Conservation (phyloP, 37 sponge, comb jelly and placozoan genomes). For the Crambe crambe region DNA sequence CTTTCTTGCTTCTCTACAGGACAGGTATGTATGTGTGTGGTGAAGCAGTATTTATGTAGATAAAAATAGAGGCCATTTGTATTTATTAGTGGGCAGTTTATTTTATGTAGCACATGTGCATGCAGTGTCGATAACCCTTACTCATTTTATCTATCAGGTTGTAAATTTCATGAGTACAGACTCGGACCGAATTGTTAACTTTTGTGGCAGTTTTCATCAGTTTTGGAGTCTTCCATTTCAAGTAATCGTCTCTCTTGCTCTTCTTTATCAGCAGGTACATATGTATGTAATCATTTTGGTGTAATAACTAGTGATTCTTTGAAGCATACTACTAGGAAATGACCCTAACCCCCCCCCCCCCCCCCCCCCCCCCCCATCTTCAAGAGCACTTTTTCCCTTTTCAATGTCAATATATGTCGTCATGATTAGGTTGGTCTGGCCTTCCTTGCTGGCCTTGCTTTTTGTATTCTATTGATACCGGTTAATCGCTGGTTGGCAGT, state of each 20-base stretch:
- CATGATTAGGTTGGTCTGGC: slow-evolving; percentile 82
- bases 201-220: slow-evolving; percentile 87
- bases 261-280: slow-evolving; percentile 85
- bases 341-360: neutral
- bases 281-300: neutral
- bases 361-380: neutral
- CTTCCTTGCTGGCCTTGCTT: slow-evolving; percentile 87
- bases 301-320: neutral
- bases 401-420: neutral
- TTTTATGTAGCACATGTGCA: neutral
- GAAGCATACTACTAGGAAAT: neutral
- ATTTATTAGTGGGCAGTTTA: no score
- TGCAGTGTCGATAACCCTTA: neutral
- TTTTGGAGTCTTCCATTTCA: slow-evolving; percentile 99
- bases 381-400: neutral
- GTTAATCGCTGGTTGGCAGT: slow-evolving; percentile 92
- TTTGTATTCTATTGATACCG: slow-evolving; percentile 85
- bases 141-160: slow-evolving; percentile 41
- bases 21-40: slow-evolving; percentile 35
- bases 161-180: slow-evolving; percentile 97
- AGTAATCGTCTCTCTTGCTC: slow-evolving; percentile 79
- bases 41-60: neutral
- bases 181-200: slow-evolving; percentile 88
- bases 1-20: slow-evolving; percentile 83
- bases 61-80: neutral